Evolutionary conservation across 1,140 invertebrate genomes (phyloP).

Genomic region (Asobara japonica): DNA sequence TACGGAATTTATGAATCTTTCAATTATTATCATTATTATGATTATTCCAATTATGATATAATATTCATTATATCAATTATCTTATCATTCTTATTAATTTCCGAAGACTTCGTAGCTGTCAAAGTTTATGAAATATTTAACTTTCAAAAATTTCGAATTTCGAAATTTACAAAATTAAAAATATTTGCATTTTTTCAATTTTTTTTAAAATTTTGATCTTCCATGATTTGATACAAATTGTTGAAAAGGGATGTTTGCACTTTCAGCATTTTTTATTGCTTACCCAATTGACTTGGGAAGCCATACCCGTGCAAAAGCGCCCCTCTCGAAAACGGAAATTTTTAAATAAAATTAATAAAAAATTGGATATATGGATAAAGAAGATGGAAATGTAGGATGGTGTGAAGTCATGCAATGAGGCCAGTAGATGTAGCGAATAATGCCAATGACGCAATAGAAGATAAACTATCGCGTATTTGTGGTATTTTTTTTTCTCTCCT

Average conservation of each 20-base stretch:
- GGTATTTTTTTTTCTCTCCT: neutral
- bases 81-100: too few species aligned
- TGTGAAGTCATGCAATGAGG: neutral
- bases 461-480: neutral
- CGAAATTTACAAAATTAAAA: too few species aligned
- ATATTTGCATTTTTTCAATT: too few species aligned
- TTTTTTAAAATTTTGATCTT: too few species aligned
- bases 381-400: neutral
- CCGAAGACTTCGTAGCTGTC: too few species aligned
- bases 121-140: too few species aligned
- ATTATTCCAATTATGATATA: too few species aligned
- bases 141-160: too few species aligned
- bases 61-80: too few species aligned
- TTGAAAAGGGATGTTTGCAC: neutral
- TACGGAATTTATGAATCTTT: too few species aligned
- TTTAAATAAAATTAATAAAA: neutral
- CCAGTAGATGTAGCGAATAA: neutral
- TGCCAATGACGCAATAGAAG: neutral
- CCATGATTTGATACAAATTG: too few species aligned
- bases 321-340: neutral
- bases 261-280: constrained; percentile 7
- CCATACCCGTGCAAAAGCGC: neutral
- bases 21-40: too few species aligned
- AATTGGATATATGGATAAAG: neutral
- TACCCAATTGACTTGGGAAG: neutral